These are phyloP conservation scores for Amphipyra tragopoginis DNA, from an alignment of 2,888 invertebrate genomes.

Conservation along the genomic window DNA sequence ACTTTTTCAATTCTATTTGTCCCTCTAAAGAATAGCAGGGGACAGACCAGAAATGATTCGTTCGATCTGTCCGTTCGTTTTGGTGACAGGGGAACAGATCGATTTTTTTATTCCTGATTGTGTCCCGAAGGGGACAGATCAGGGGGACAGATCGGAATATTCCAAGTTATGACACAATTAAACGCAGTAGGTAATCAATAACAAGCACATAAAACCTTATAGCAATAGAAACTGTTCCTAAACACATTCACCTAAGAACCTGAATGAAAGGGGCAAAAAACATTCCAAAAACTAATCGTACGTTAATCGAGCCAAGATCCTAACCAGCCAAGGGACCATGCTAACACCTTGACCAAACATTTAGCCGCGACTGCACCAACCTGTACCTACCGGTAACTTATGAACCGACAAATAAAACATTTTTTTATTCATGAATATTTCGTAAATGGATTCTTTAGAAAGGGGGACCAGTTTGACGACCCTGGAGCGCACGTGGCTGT, in stretches of 20 bases:
- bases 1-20: no score
- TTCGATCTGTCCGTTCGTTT: no score
- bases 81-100: no score
- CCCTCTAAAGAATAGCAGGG: no score
- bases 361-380: slow-evolving; percentile 69
- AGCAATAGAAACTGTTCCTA: slow-evolving; percentile 7
- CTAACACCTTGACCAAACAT: slow-evolving; percentile 83
- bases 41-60: no score
- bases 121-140: no score
- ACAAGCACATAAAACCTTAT: slow-evolving; percentile 16
- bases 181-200: slow-evolving; percentile 25
- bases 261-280: slow-evolving; percentile 44
- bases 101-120: no score
- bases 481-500: slow-evolving; percentile 51
- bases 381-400: slow-evolving; percentile 67
- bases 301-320: slow-evolving; percentile 66
- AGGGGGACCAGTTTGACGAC: slow-evolving; percentile 53
- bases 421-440: slow-evolving; percentile 65
- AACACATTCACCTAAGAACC: slow-evolving; percentile 27
- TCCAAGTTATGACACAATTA: slow-evolving; percentile 9
- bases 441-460: slow-evolving; percentile 58
- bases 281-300: slow-evolving; percentile 56
- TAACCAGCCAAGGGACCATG: slow-evolving; percentile 73
- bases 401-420: slow-evolving; percentile 57
- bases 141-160: no score